Evolutionary conservation across 2,888 invertebrate genomes (phyloP).

Genomic region (Cyrtodaria siliqua): DNA sequence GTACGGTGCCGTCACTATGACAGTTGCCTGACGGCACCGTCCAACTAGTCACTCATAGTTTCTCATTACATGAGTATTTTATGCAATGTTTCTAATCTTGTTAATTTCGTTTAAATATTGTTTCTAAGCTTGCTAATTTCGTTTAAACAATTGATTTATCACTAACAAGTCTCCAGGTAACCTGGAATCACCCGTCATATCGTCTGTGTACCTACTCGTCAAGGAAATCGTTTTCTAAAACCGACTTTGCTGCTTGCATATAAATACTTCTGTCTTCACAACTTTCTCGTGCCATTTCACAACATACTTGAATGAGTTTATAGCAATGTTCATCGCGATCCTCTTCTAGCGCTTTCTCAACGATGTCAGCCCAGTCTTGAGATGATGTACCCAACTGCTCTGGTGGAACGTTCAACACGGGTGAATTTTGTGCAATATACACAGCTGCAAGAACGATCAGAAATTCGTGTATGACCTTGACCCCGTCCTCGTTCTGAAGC

Average conservation of each 20-base stretch:
- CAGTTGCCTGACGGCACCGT: no score
- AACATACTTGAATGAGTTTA: conserved; percentile 59
- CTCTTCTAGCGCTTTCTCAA: conserved; percentile 19
- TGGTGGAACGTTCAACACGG: conserved; percentile 15
- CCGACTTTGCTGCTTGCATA: conserved; percentile 26
- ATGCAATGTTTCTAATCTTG: no score
- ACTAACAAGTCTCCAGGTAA: no score
- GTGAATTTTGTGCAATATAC: conserved; percentile 41
- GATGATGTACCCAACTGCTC: neutral
- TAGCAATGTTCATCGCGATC: conserved; percentile 58
- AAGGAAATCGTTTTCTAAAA: neutral
- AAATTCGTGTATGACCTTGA: conserved; percentile 44
- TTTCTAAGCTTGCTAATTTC: no score
- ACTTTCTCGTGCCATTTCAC: conserved; percentile 39
- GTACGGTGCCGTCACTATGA: no score
- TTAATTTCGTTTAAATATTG: no score
- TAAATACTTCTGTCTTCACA: conserved; percentile 26
- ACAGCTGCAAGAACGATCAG: conserved; percentile 40
- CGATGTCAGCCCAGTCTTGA: conserved; percentile 37
- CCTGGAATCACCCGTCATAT: no score
- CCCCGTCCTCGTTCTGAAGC: conserved; percentile 29
- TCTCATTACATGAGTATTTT: no score
- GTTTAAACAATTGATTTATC: no score
- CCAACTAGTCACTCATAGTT: no score
- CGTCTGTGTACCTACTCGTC: no score